phyloP scores from a whole-genome alignment of 2,888 invertebrate species.

The Rapana venosa region DNA sequence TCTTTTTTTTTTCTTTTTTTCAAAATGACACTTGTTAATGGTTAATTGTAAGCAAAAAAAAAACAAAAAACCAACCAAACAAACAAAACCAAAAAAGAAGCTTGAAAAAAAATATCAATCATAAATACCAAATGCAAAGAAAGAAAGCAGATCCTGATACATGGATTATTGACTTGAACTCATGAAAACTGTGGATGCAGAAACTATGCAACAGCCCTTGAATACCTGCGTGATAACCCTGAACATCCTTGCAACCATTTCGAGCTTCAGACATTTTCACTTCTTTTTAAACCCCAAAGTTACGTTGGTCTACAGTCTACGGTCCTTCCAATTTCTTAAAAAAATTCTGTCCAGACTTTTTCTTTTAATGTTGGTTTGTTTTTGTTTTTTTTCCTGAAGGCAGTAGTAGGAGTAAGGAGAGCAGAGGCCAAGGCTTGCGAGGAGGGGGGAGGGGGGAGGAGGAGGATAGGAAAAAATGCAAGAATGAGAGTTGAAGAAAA shows the following conservation, averaged over 20 bases:
- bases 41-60: constrained; percentile 37
- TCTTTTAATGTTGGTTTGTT: neutral
- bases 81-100: neutral
- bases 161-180: neutral
- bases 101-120: neutral
- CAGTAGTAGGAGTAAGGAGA: neutral
- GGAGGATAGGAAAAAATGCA: neutral
- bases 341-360: neutral
- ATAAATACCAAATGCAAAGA: constrained; percentile 7
- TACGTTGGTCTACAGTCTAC: neutral
- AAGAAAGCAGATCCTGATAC: neutral
- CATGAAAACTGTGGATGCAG: neutral
- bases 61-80: neutral
- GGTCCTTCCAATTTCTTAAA: neutral
- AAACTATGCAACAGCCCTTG: neutral
- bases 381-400: neutral
- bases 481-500: neutral
- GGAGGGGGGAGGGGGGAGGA: neutral
- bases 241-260: neutral
- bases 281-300: too few species aligned
- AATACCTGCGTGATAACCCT: neutral
- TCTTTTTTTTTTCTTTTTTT: too few species aligned
- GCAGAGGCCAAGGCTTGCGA: neutral
- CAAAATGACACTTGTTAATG: constrained; percentile 26
- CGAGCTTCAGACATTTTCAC: neutral